phyloP scores from a whole-genome alignment of 2,113 vertebrate species.

The Sardina pilchardus region DNA sequence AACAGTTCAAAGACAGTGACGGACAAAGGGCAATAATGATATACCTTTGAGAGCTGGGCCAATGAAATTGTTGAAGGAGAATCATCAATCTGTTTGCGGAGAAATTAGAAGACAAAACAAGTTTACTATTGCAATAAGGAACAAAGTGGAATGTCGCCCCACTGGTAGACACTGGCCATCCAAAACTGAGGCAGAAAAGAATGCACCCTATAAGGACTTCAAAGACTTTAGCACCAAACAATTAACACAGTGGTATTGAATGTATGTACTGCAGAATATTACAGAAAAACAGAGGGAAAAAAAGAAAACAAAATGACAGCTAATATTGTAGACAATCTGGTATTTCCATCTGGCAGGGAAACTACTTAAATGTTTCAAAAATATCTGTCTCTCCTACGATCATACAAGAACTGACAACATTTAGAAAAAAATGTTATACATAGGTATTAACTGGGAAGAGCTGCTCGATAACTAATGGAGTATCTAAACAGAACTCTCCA shows the following conservation, averaged over 20 bases:
- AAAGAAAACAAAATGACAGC: background rate
- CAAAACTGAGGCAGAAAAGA: constrained; percentile 8
- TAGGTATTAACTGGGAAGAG: background rate
- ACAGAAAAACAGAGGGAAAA: background rate
- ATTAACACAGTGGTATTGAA: background rate
- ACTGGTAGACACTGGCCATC: constrained; percentile 25
- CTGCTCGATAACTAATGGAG: background rate
- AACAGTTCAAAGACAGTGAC: constrained; percentile 1
- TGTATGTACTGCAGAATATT: background rate
- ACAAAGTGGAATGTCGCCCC: constrained; percentile 28
- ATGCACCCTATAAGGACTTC: background rate
- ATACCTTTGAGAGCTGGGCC: constrained; percentile 95
- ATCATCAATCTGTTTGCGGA: constrained; percentile 93
- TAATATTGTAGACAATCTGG: background rate
- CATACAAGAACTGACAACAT: background rate
- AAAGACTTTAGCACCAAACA: background rate
- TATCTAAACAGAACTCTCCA: background rate
- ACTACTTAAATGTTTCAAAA: background rate
- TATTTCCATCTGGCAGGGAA: background rate
- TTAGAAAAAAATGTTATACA: background rate
- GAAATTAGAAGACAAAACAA: constrained; percentile 84
- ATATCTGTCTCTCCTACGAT: background rate
- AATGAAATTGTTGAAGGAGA: constrained; percentile 86
- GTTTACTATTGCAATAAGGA: constrained; percentile 70
- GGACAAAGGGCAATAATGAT: constrained; percentile 45